Evolutionary conservation across 2,797 vertebrate species (phyloP), one percentile per base, ranked within the genome.

Genomic region (Phataginus tetradactyla): DNA sequence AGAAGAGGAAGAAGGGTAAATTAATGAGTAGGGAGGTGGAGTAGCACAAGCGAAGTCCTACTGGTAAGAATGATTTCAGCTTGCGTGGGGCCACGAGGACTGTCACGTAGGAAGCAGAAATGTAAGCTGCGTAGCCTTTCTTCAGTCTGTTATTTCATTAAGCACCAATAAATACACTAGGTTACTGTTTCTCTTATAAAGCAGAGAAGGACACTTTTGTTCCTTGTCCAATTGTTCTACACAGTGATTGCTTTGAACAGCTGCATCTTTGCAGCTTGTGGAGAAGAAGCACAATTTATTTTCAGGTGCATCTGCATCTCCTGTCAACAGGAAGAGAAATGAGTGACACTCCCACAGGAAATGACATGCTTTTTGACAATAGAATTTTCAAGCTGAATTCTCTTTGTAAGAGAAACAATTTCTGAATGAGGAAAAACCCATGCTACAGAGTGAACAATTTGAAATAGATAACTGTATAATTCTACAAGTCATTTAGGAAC

Each of bases 361-460:
- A 57, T 17, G 11, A 39, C 25, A 37, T 69, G 49, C 18, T 91
- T 84, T 90, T 75, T 80, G 25, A 91, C 39, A 86, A 81, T 63
- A 51, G 37, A 79, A 77, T 68, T 90, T 93, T 57, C 25, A 78
- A 66, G n/a, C 29, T 68, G 37, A 94, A 49, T 69, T 97, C 39
- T 39, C 39, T 39, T 39, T 39, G 39, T 39, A 39, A 39, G 39
- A 39, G 39, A 39, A 39, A 39, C 84, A 79, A 79, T 87, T 94
- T 96, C 75, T 21, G 32, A 88, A 18, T 77, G 37, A 78, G 12
- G 32, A 84, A 72, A 55, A 39, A 90, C 51, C 25, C 51, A 72
- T 10, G 6, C 42, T 87, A 23, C 37, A 51, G 2, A 93, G 10
- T 71, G 37, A 89, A 32, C 27, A 18, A 29, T 79, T 91, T 71